Evolutionary conservation across 2,113 vertebrate species (phyloP).

Genomic region (Struthidea cinerea): DNA sequence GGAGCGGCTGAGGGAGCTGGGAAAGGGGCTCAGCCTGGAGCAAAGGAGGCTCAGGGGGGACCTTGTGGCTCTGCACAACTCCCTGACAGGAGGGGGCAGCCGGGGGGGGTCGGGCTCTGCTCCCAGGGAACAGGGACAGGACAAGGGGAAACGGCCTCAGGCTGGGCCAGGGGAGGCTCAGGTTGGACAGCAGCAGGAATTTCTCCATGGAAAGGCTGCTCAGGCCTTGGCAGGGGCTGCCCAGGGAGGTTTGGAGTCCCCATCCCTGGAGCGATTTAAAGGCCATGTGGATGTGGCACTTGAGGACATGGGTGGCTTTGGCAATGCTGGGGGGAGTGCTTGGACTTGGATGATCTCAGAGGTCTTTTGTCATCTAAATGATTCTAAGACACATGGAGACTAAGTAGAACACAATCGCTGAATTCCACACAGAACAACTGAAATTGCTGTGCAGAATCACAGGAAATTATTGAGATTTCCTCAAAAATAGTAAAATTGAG

Average conservation of each 20-base stretch:
- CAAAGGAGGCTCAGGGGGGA: neutral
- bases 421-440: neutral
- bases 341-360: too few relatives aligned
- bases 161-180: neutral
- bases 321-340: neutral
- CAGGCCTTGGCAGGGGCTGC: neutral
- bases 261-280: neutral
- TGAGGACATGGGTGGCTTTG: neutral
- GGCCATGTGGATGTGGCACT: accelerated
- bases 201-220: neutral
- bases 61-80: neutral
- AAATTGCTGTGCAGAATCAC: neutral
- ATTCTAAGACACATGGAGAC: neutral
- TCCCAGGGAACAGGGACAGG: neutral
- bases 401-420: neutral
- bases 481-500: neutral
- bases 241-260: accelerated
- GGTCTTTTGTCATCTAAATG: neutral
- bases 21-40: neutral
- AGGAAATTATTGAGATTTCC: neutral
- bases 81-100: neutral
- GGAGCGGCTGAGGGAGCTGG: neutral
- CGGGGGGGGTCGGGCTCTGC: neutral
- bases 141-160: neutral
- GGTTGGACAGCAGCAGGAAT: neutral